Evolutionary conservation across 2,888 invertebrate species (phyloP), one percentile per base, ranked within the genome.

Genomic region (Agriotes lineatus): DNA sequence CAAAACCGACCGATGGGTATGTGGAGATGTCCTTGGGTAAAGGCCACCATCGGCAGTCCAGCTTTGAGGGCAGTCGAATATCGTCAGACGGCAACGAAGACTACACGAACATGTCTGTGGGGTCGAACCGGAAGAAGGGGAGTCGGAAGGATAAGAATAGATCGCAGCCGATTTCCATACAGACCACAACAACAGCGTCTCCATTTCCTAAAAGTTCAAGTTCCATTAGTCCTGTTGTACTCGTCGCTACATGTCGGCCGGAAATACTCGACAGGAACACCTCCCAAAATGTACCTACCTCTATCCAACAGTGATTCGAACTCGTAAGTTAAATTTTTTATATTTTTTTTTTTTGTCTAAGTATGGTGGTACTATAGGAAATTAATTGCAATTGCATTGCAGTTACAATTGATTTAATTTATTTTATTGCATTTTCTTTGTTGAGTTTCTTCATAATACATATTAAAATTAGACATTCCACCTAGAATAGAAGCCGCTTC

Each of bases 141-240:
- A 81, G 75, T 39, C 83, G 83, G 42, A 85, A 83, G 70, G 86
- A 86, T 3, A 86, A 87, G 44, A 85, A 83, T 5, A 84, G 88
- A 54, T 90, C 91, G 0, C 86, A 90, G 63, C 91, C 91, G 1
- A 91, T 91, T 63, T 86, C 88, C 0, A 91, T 91, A 57, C 86
- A 88, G 76, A 76, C 84, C 70, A 76, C 82, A 45, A 78, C 74
- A 76, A n/a, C 80, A 75, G 9, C 67, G n/a, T 62, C 75, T 6
- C 67, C 64, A 37, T 69, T 69, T 67, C 68, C 73, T 57, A 72
- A 74, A 58, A 71, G 69, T 45, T 69, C 76, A 1, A 73, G 75
- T 69, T 75, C 78, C 14, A 75, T 72, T n/a, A 76, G 72, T 58
- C 73, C 74, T 0, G 62, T 72, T n/a, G 9, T 70, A 74, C 45